phyloP scores from a whole-genome alignment of 92 coral and sea anemone species.

The Heliopora coerulea region DNA sequence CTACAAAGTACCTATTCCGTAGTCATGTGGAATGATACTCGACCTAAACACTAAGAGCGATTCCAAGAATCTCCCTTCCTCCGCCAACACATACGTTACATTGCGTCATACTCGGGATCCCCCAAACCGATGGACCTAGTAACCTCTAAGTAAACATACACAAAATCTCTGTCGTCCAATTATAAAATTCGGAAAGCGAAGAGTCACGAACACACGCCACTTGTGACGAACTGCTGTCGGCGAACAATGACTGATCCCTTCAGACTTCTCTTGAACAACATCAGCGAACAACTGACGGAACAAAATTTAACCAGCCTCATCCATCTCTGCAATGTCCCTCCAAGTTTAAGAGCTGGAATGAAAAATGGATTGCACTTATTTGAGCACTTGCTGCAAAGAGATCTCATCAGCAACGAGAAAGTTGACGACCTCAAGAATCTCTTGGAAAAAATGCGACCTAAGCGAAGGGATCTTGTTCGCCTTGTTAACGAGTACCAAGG shows the following conservation, averaged over 20 bases:
- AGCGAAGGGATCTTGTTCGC: slow-evolving; percentile 33
- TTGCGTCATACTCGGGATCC: too few relatives aligned
- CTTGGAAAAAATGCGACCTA: slow-evolving; percentile 6
- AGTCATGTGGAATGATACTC: too few relatives aligned
- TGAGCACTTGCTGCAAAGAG: slow-evolving; percentile 19
- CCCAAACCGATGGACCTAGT: too few relatives aligned
- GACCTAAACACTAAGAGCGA: too few relatives aligned
- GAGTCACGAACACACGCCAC: too few relatives aligned
- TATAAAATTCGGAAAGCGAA: too few relatives aligned
- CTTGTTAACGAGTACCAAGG: neutral
- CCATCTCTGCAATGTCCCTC: slow-evolving; percentile 9
- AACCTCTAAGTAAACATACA: too few relatives aligned
- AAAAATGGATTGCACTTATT: slow-evolving; percentile 23
- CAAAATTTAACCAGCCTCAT: neutral
- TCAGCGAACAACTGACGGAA: neutral
- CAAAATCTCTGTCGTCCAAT: too few relatives aligned
- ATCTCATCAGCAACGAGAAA: slow-evolving; percentile 9
- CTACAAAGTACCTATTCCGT: too few relatives aligned
- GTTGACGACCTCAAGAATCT: slow-evolving; percentile 5
- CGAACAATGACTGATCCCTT: slow-evolving; percentile 3
- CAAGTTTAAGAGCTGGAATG: neutral
- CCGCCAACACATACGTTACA: too few relatives aligned
- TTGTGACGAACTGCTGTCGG: too few relatives aligned
- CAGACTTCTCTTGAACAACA: slow-evolving; percentile 3
- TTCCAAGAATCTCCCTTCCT: too few relatives aligned